Evolutionary conservation across 2,888 invertebrate genomes (phyloP), one percentile per base, ranked within the genome.

Genomic region (Odontothrips loti): DNA sequence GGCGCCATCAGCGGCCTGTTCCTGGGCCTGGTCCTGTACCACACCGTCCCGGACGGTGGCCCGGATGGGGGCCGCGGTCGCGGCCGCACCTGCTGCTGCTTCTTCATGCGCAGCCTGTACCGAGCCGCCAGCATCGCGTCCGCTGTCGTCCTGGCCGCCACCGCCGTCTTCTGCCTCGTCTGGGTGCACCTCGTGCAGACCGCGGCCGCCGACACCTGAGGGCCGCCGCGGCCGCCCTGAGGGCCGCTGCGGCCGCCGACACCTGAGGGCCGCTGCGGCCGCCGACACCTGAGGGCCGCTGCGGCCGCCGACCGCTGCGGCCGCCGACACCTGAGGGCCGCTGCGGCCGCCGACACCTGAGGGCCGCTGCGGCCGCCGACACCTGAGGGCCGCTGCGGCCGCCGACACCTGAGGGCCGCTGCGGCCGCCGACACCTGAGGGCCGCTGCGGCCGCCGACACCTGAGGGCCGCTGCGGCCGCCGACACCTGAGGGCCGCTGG

Each of bases 1-100:
- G 84, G 84, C 8, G 84, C 84, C 15, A 11, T 82, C 34, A 82
- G 83, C 11, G 84, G 84, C 17, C 79, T 84, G 48, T 81, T 84
- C 43, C 79, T 83, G n/a, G 84, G 84, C 12, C 82, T 84, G 79
- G 80, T 82, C 47, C 51, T 83, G 58, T 84, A 75, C 68, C 68
- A 27, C 68, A 27, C 68, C 68, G 12, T 27, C 23, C 27, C 68
- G 68, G 27, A 23, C 27, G 10, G 68, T 27, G 68, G 68, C 27
- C 68, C 27, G 68, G 23, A 23, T 15, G 20, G 20, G 15, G 20
- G 23, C 68, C 23, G 23, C 68, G 20, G 23, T 1, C 2, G 23
- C 68, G 2, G n/a, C 23, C 27, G 23, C n/a, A 11, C 23, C 68
- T 27, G 23, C 58, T 58, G 68, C 68, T 23, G 12, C 27, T 75